Base-by-base conservation (phyloP, 2,113 vertebrate species). In the Pluvialis apricaria region DNA sequence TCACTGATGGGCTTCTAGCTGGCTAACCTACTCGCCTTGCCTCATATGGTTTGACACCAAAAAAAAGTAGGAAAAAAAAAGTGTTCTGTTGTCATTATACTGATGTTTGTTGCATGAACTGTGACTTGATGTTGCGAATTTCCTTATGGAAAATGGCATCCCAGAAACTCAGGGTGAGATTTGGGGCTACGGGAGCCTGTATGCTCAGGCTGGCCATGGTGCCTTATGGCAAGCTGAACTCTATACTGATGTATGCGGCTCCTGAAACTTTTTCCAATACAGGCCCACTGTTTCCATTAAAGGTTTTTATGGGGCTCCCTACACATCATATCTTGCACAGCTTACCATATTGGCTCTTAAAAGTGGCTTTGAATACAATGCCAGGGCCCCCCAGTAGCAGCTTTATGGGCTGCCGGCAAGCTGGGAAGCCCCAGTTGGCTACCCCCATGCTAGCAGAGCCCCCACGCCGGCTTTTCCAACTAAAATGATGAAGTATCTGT, bases 361-460 rank as follows among this genome's bases (percentile, higher is more conserved):
- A 88, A 85, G 70, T 60, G 64, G 62, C 96, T 97, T 97, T 97
- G 96, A 97, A 87, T 94, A 94, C 83, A 90, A 82, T 95, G 96
- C 97, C 97, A 98, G 91, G 96, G 88, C 92, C 96, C 90, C 96
- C 94, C 94, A 97, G 96, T 85, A 96, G 95, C 97, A 96, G 94
- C 81, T 98, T 98, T 96, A 96, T 16, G 20, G 97, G 89, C 93
- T 96, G 65, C 38, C 13, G 51, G 95, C 0, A 2, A 76, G 49
- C 75, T 65, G 54, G 71, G 72, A 61, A 87, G 47, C 86, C 36
- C 20, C 65, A 36, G 5, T 42, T 83, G 79, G 68, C 45, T 85
- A 13, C 84, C 66, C 32, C 8, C 0, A 0, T 57, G 36, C 79
- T 91, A 90, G 86, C 2, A 0, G 5, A 85, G 32, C 52, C 34